Conservation (phyloP, 1,140 invertebrate species). For the Drosophila yakuba region DNA sequence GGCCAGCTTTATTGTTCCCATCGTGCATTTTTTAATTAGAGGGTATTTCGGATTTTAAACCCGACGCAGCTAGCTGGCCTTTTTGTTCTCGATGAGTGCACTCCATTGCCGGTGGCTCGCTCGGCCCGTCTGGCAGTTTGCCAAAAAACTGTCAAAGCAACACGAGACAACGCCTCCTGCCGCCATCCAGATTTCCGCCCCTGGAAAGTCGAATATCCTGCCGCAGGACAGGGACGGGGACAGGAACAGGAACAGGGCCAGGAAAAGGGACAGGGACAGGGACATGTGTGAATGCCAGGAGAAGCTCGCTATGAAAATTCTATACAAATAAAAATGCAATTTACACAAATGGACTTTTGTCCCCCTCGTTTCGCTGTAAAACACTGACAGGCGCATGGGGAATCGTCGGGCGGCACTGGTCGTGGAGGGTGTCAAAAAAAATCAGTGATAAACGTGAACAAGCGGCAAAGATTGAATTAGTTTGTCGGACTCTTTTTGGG, state of each 20-base stretch:
- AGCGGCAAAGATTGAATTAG: constrained; percentile 76
- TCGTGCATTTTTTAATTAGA: constrained; percentile 15
- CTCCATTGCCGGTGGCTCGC: constrained; percentile 48
- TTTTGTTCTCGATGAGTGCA: constrained; percentile 44
- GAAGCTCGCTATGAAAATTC: constrained; percentile 74
- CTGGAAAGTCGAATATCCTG: constrained; percentile 45
- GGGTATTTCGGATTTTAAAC: constrained; percentile 19
- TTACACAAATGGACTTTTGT: constrained; percentile 73
- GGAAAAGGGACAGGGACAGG: constrained; percentile 5
- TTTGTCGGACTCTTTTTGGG: constrained; percentile 62
- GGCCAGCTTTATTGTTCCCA: background rate
- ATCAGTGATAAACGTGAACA: constrained; percentile 72
- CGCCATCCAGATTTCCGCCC: constrained; percentile 7
- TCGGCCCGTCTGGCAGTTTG: constrained; percentile 61
- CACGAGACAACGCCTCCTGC: constrained; percentile 54
- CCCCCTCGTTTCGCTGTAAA: constrained; percentile 28
- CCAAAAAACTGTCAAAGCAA: constrained; percentile 82
- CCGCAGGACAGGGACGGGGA: constrained; percentile 24
- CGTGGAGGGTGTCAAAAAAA: constrained; percentile 17
- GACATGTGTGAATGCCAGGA: constrained; percentile 61
- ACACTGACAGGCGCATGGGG: constrained; percentile 13
- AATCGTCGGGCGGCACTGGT: background rate
- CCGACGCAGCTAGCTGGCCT: background rate
- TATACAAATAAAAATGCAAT: constrained; percentile 82
- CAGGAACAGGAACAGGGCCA: too few relatives aligned